Evolutionary conservation across 92 coral and sea anemone genomes (phyloP), one percentile per base, ranked within the genome.

Genomic region (Nematostella vectensis): DNA sequence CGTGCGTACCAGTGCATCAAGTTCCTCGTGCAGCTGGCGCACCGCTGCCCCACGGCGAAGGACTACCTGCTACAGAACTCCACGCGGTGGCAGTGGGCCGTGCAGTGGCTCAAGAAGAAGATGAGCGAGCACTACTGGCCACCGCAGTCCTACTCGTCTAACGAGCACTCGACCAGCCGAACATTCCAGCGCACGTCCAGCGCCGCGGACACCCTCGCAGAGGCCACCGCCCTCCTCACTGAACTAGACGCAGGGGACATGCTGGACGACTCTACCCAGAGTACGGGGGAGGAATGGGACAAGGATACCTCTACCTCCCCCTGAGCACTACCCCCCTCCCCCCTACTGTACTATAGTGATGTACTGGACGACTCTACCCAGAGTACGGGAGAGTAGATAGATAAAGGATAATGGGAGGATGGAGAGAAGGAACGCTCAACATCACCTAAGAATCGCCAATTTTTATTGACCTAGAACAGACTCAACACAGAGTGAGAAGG

Each of bases 21-120:
- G 63, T 85, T 85, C 64, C 70, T 85, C 15, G 95, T 85, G 26
- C 82, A 85, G 27, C 77, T 85, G 6, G 95, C 88, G 4, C 85
- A 85, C 63, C 85, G 74, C 47, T 85, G 95, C 61, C 79, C 83
- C 23, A 73, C 69, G 30, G 95, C 95, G 13, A 85, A 85, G 27
- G 88, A 85, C 52, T 85, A 70, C 61, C 64, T 85, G 24, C 81
- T 85, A 44, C 95, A 85, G 59, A 85, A 85, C 77, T 75, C 95
- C 18, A 82, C 94, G 6, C 89, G 95, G 39, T 85, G 95, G 95
- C 95, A 85, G 44, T 85, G 95, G 95, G 95, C 95, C 38, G 88
- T 85, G 20, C 82, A 85, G 9, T 85, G 95, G 95, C 83, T 85
- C 10, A 85, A 85, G 61, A 75, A 76, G 40, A 85, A 85, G 59